A percentile compares a stretch with the other conserved stretches of the same genome.
Evolutionary conservation across 2,888 invertebrate species (phyloP).

Genomic region (Lasioglossum zephyrum): DNA sequence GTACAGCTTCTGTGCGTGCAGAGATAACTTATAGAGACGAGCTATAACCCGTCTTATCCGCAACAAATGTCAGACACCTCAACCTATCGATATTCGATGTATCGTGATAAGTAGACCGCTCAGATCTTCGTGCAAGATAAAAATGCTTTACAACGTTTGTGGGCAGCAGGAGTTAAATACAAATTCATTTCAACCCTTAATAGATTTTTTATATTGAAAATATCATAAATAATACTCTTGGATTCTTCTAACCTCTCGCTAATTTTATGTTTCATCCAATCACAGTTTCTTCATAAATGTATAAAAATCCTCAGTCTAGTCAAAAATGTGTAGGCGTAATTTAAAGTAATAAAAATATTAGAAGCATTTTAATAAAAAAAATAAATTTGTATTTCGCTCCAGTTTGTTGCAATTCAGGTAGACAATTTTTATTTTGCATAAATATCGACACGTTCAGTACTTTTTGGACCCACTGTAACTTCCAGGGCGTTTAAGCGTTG

Average conservation of each 20-base stretch:
- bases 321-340: too few relatives aligned
- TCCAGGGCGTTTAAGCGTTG: not conserved
- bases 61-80: not conserved
- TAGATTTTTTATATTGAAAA: too few relatives aligned
- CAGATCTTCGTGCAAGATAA: too few relatives aligned
- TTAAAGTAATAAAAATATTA: too few relatives aligned
- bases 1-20: not conserved
- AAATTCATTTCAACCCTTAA: too few relatives aligned
- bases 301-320: too few relatives aligned
- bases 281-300: too few relatives aligned
- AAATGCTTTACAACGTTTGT: too few relatives aligned
- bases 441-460: not conserved
- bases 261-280: too few relatives aligned
- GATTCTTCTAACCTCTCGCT: too few relatives aligned
- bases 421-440: not conserved
- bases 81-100: not conserved
- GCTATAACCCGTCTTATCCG: not conserved
- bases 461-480: not conserved
- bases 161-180: too few relatives aligned
- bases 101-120: not conserved
- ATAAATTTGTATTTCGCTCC: not conserved
- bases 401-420: not conserved
- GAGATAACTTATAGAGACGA: not conserved
- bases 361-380: not conserved
- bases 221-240: too few relatives aligned